Evolutionary conservation across 2,888 invertebrate genomes (phyloP), one percentile per base, ranked within the genome.

Genomic region (Brachyptera risi): DNA sequence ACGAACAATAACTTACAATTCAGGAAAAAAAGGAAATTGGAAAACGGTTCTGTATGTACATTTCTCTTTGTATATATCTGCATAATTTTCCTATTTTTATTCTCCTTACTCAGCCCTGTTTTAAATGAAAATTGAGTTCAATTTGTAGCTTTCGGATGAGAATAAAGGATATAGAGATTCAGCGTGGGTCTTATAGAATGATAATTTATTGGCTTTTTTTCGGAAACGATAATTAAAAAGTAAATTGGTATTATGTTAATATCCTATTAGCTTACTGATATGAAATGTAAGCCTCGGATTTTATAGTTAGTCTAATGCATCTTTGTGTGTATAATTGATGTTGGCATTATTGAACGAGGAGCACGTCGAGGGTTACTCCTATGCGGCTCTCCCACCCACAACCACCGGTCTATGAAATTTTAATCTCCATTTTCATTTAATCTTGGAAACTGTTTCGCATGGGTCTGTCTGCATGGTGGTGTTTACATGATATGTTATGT

Each of bases 391-490:
- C 35, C 11, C 31, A 51, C 35, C 59, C 13, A 26, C 35, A 49
- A 35, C 42, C 58, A 50, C 38, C 42, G 51, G 54, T 49, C 50
- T 42, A 61, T 61, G 61, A 61, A 64, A 64, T 59, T 63, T 63
- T 63, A 63, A 63, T 63, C 63, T 63, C 63, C 61, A 63, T 61
- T 61, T 61, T 64, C 63, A 64, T 64, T 64, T 64, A 61, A 59
- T 64, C 59, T 61, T 59, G 42, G 51, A 50, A 50, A 58, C 58
- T 37, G 63, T 26, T 57, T 21, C 17, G 15, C 26, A 27, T 56
- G 60, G 56, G 19, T 15, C 54, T 23, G 17, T 40, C 27, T 35
- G 31, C 15, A 1, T 58, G 58, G 27, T 21, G 51, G 31, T 27
- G 47, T 24, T 4, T 31, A 31, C 31, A 31, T 31, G 31, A 31